Percentiles rank a stretch among this genome's conserved stretches.
These are phyloP conservation scores for Gastracanthus pulcherrimus DNA, from an alignment of 2,888 invertebrate species.

Conservation along the genomic window DNA sequence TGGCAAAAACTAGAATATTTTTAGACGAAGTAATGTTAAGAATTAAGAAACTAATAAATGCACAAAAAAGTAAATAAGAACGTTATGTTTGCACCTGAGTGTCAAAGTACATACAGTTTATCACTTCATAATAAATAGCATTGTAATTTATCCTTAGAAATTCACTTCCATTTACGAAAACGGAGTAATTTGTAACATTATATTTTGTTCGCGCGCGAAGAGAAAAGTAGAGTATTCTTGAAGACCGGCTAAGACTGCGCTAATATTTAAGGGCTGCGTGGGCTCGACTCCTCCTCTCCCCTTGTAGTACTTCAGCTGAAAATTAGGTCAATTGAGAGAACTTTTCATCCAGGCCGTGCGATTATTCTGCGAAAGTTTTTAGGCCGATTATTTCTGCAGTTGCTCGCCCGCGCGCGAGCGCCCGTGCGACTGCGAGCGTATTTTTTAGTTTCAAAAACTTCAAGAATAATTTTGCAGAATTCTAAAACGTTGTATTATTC, in stretches of 20 bases:
- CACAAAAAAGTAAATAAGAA: no score
- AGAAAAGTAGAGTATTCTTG: no score
- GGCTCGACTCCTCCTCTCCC: background rate
- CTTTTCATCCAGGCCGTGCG: background rate
- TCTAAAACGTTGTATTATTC: background rate
- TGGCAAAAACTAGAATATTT: no score
- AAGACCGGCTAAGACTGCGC: background rate
- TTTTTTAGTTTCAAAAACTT: background rate
- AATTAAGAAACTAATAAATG: no score
- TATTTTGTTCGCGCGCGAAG: background rate
- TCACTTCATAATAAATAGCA: no score
- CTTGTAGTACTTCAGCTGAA: conserved; percentile 2
- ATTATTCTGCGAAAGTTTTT: conserved; percentile 13
- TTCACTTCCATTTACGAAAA: no score
- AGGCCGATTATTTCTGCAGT: conserved; percentile 21
- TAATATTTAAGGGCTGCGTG: conserved; percentile 28
- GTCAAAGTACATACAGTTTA: no score
- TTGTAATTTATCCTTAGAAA: no score
- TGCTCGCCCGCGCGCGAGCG: background rate
- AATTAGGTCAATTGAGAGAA: conserved; percentile 36
- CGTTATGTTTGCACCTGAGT: no score
- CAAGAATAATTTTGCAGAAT: background rate
- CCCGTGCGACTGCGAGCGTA: no score
- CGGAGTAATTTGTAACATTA: conserved; percentile 8
- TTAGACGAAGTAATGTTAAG: no score